Evolutionary conservation across 1,140 invertebrate genomes (phyloP), one percentile per base, ranked within the genome.

Genomic region (Neuroterus valhalla): DNA sequence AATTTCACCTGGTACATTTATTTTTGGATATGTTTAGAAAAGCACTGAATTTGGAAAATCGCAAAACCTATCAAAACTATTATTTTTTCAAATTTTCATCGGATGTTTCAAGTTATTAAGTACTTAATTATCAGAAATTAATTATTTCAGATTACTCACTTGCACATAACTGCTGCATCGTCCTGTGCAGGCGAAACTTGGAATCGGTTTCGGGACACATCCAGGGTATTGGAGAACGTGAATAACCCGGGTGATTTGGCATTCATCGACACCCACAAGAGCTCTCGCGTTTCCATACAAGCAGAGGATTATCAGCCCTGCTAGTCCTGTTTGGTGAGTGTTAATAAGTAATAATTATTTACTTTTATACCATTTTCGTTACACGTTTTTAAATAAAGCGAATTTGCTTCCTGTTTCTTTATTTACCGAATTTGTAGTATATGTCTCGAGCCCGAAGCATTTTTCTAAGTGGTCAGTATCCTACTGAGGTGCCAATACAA

Each of bases 101-200:
- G 19, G 45, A 12, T 15, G 31, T 71, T 15, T 14, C 68, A 26
- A 42, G 46, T 42, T 72, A 38, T 5, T 38, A 5, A 10, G 3
- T 38, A 50, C 52, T 42, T 43, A 46, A 66, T 70, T 46, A 11
- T 62, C 15, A 10, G 5, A 70, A 70, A 55, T 19, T 14, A 70
- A 72, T 21, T 68, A 26, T 74, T 69, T 70, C 71, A 46, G 71
- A 50, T 66, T 68, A 71, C 17, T 89, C 91, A 98, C 96, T 92
- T 98, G 96, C 42, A 98, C 93, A 82, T 98, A 98, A 78, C 96
- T 97, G 45, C 95, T 94, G 86, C 97, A 98, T 84, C 95, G 93
- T 70, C 97, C 97, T 74, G 94, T 95, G 85, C 97, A 98, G 11
- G 96, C 96, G 89, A 97, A 98, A 62, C 96, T 97, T 6, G 97